Evolutionary conservation across 2,113 vertebrate genomes (phyloP), one percentile per base, ranked within the genome.

Genomic region (Prietella phreatophila): DNA sequence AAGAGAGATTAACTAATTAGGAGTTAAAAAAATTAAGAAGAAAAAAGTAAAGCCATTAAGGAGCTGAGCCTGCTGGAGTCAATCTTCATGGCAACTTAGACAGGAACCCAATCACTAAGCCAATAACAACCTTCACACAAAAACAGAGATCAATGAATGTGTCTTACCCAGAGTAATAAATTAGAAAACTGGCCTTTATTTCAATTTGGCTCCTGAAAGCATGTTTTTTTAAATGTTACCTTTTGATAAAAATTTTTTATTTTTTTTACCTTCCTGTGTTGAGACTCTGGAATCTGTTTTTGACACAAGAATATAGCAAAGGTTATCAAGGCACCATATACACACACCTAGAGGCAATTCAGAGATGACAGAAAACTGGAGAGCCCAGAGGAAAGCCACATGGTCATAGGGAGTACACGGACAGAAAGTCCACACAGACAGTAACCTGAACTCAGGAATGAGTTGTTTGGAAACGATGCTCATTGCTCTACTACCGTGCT

Each of bases 91-190:
- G 8, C 30, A 56, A 58, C n/a, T 7, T n/a, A 36, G 55, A 58
- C 53, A 58, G 78, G n/a, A 56, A 81, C 50, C 2, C 17, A 55
- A 30, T 53, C n/a, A 13, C 14, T 81, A 58, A 58, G n/a, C 14
- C 27, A 4, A 47, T 50, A 76, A 76, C 27, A 47, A 50, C 25
- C 73, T 50, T 76, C 22, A 76, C 42, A 50, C 73, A 78, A 50
- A 75, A 47, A 76, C 69, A 73, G 36, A 75, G 71, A 20, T 42
- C 20, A 42, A 27, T 80, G 42, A 55, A 17, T 27, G 25, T 78
- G 75, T 79, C 42, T 19, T 80, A 14, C n/a, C 15, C 50, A 80
- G 78, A 42, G 39, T 56, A 79, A 79, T 75, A 76, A 47, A 75
- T 4, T 9, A 42, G 19, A 75, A 42, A 75, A 75, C 3, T 42